Evolutionary conservation across 2,888 invertebrate species (phyloP).

Genomic region (Nomada ferruginata): DNA sequence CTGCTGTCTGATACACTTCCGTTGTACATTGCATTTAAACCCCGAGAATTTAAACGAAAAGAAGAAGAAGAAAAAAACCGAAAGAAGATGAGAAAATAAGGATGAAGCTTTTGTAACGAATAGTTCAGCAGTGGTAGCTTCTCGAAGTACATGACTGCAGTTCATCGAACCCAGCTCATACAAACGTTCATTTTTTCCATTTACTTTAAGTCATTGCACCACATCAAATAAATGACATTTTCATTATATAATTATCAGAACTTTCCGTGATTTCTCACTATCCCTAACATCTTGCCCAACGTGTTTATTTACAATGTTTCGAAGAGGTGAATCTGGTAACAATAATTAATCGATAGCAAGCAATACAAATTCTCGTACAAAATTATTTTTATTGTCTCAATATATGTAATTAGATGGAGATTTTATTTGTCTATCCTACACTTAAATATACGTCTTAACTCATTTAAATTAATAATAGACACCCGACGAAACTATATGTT

Average conservation of each 20-base stretch:
- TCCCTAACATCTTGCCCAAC: slow-evolving; percentile 17
- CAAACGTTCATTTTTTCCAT: slow-evolving; percentile 84
- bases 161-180: slow-evolving; percentile 84
- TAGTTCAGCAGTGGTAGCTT: slow-evolving; percentile 72
- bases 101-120: slow-evolving; percentile 69
- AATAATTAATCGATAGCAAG: not conserved
- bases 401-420: not conserved
- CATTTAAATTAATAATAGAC: not conserved
- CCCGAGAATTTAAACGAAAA: not conserved
- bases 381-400: slow-evolving; percentile 17
- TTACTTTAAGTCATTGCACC: slow-evolving; percentile 85
- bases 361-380: not conserved
- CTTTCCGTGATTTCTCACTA: slow-evolving; percentile 62
- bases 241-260: slow-evolving; percentile 80
- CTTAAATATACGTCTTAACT: not conserved
- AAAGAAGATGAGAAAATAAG: slow-evolving; percentile 17
- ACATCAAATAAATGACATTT: slow-evolving; percentile 85
- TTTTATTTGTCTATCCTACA: not conserved
- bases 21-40: slow-evolving; percentile 80
- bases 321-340: too few species aligned
- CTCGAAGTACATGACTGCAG: slow-evolving; percentile 72
- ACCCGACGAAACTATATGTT: too few species aligned
- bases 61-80: slow-evolving; percentile 24
- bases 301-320: not conserved
- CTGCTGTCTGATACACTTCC: slow-evolving; percentile 75